These are phyloP conservation scores for Lepus oiostolus DNA, from an alignment of 2,797 vertebrate species.

Conservation along the genomic window DNA sequence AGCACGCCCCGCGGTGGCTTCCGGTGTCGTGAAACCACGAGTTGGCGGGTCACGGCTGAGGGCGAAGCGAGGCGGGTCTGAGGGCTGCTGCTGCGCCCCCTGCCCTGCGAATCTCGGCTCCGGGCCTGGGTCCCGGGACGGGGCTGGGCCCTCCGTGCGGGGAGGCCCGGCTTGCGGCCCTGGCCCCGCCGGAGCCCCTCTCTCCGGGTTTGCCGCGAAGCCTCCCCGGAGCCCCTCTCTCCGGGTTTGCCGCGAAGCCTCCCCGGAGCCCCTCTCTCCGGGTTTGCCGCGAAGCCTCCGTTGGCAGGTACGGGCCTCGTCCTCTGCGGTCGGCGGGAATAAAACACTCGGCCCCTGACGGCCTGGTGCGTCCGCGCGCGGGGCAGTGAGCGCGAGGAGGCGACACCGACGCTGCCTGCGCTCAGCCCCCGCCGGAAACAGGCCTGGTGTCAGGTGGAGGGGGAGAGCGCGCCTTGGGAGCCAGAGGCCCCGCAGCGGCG, in stretches of 20 bases:
- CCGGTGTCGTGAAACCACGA: not conserved
- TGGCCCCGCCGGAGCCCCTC: not conserved
- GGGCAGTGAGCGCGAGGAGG: not conserved
- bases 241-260: not conserved
- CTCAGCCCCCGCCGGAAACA: not conserved
- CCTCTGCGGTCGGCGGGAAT: not conserved
- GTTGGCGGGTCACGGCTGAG: rapidly evolving
- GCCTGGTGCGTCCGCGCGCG: not conserved
- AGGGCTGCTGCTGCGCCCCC: not conserved
- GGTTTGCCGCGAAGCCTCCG: not conserved
- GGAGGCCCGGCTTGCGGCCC: not conserved
- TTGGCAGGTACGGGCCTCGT: not conserved
- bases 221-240: no score
- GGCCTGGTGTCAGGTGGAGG: not conserved
- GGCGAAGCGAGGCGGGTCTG: rapidly evolving
- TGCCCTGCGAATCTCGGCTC: rapidly evolving
- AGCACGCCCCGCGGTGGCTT: not conserved
- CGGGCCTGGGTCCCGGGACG: not conserved
- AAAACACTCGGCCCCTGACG: not conserved
- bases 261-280: not conserved
- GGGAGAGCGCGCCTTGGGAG: not conserved
- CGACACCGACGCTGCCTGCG: not conserved
- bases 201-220: not conserved
- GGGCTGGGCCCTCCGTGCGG: not conserved
- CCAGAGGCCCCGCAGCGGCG: no score